phyloP scores from a whole-genome alignment of 2,888 invertebrate genomes.

The Orchestes rusci region DNA sequence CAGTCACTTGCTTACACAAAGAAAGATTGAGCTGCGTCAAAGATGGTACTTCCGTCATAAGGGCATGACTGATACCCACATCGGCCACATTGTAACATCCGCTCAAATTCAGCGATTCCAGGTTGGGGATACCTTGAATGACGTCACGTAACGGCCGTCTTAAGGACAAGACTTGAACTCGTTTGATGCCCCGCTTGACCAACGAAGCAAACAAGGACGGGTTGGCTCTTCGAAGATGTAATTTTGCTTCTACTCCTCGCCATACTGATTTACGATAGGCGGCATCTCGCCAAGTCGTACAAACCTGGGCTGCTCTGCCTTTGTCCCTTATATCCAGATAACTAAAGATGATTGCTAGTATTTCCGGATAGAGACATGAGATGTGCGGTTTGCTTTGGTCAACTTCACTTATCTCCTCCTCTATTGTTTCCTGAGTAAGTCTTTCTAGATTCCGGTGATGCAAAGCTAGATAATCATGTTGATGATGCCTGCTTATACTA shows the following conservation, averaged over 20 bases:
- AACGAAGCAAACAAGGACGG: conserved; percentile 80
- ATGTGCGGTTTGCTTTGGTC: conserved; percentile 61
- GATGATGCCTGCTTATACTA: conserved; percentile 36
- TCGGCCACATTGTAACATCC: conserved; percentile 94
- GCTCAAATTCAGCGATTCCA: conserved; percentile 82
- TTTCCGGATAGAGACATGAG: conserved; percentile 84
- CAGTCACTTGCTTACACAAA: conserved; percentile 92
- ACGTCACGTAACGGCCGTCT: conserved; percentile 77
- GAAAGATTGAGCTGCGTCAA: conserved; percentile 79
- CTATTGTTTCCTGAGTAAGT: conserved; percentile 22
- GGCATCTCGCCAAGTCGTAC: conserved; percentile 84
- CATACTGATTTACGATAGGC: conserved; percentile 89
- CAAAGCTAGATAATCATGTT: conserved; percentile 38
- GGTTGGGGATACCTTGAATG: conserved; percentile 74
- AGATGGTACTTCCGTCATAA: conserved; percentile 67
- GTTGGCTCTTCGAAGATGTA: conserved; percentile 78
- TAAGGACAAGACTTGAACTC: conserved; percentile 82
- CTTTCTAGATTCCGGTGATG: conserved; percentile 30
- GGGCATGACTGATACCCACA: conserved; percentile 73
- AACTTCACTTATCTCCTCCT: conserved; percentile 18
- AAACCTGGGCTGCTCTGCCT: conserved; percentile 86
- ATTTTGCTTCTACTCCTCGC: conserved; percentile 86
- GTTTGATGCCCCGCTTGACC: conserved; percentile 78
- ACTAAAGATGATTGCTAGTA: conserved; percentile 86
- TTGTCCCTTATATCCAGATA: conserved; percentile 82